Conservation (phyloP, 2,888 invertebrate genomes). For the Catocala sponsa region DNA sequence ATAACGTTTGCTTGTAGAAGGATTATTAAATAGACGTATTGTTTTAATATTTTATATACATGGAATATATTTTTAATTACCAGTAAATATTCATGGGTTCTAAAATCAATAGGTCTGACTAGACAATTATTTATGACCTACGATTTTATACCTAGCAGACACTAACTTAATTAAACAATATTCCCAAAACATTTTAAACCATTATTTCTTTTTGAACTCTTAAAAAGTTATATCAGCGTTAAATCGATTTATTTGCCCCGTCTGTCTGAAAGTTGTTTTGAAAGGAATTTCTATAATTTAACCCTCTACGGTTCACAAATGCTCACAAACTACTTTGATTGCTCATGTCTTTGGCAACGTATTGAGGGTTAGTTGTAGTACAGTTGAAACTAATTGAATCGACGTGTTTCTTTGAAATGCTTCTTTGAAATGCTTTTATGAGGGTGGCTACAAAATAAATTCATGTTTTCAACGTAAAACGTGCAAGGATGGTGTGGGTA, state of each 20-base stretch:
- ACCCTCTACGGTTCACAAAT: slow-evolving; percentile 18
- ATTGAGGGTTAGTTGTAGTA: slow-evolving; percentile 13
- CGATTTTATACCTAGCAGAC: too few species aligned
- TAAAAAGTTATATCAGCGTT: slow-evolving; percentile 1
- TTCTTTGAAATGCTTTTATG: slow-evolving; percentile 18
- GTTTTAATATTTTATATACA: too few species aligned
- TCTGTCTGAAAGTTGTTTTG: slow-evolving; percentile 24
- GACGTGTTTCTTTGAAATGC: slow-evolving; percentile 20
- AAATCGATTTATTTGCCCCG: slow-evolving; percentile 39
- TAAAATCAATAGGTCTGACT: too few species aligned
- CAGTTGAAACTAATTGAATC: slow-evolving; percentile 30
- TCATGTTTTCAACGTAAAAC: neutral
- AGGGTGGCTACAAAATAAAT: neutral
- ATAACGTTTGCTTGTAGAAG: too few species aligned
- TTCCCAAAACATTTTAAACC: neutral
- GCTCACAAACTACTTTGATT: slow-evolving; percentile 39
- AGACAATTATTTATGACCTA: too few species aligned
- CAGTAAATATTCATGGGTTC: too few species aligned
- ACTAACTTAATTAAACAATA: too few species aligned
- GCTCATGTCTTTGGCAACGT: slow-evolving; percentile 38
- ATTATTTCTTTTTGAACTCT: slow-evolving; percentile 5
- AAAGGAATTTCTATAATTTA: slow-evolving; percentile 45
- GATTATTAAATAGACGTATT: too few species aligned
- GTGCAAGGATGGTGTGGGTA: too few species aligned
- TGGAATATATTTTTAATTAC: too few species aligned